phyloP scores from a whole-genome alignment of 30 jellyfish, hydroid and myxozoan genomes.

The Sanderia malayensis region DNA sequence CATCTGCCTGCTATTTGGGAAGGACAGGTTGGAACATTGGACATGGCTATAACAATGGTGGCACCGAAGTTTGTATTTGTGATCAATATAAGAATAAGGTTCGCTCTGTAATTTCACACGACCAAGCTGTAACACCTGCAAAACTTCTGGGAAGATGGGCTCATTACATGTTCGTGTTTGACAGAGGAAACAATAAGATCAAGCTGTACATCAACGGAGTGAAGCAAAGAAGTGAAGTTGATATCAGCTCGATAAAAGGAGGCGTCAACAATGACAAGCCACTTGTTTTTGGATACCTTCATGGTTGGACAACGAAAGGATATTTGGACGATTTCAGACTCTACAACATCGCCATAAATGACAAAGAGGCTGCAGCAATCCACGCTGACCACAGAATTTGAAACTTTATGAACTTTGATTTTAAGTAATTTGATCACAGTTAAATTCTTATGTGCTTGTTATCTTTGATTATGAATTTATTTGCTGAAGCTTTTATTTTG shows the following conservation, averaged over 20 bases:
- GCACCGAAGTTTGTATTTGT: constrained; percentile 7
- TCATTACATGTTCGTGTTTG: constrained; percentile 11
- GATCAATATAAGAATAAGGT: background rate
- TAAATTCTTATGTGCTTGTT: too few relatives aligned
- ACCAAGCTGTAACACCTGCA: background rate
- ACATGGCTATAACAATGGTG: background rate
- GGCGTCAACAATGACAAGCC: background rate
- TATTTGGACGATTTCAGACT: constrained; percentile 8
- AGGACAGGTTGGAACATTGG: constrained; percentile 16
- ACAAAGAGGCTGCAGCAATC: background rate
- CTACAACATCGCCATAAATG: constrained; percentile 1
- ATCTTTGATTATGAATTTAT: too few relatives aligned
- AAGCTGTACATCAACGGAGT: constrained; percentile 14
- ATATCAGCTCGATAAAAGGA: constrained; percentile 3
- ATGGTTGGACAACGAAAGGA: constrained; percentile 20
- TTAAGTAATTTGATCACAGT: too few relatives aligned
- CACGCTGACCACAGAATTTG: constrained; percentile 7
- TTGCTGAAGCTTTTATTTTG: too few relatives aligned
- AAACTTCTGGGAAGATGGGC: constrained; percentile 5
- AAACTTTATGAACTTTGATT: too few relatives aligned
- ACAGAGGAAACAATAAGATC: background rate
- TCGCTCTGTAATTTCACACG: background rate
- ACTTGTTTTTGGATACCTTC: background rate
- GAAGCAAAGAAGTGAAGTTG: background rate
- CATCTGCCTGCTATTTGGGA: constrained; percentile 7